Conservation (phyloP, 1,140 invertebrate species). For the Halyomorpha halys region DNA sequence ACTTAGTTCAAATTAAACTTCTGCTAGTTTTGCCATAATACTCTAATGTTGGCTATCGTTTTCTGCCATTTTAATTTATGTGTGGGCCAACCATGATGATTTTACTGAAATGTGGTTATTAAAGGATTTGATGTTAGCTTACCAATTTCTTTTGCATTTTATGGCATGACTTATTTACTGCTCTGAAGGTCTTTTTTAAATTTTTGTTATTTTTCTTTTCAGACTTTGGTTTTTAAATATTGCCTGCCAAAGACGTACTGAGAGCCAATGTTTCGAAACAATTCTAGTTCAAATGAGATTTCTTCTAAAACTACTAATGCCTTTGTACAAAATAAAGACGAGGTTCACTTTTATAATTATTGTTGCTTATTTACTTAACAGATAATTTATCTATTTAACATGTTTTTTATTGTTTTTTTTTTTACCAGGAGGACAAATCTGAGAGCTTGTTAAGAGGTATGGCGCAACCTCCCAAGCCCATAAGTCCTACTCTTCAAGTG, state of each 20-base stretch:
- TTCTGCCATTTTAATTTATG: too few species aligned
- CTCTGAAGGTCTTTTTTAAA: too few species aligned
- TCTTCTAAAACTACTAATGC: constrained; percentile 48
- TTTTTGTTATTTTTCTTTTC: constrained; percentile 22
- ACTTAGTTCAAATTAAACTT: too few species aligned
- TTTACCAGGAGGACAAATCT: constrained; percentile 42
- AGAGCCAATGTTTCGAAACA: constrained; percentile 49
- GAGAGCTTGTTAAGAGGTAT: constrained; percentile 41
- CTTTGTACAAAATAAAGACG: constrained; percentile 47
- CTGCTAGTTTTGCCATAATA: too few species aligned
- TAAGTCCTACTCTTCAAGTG: constrained; percentile 34
- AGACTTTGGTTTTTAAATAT: constrained; percentile 49
- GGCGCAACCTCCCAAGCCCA: constrained; percentile 35
- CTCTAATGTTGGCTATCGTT: too few species aligned
- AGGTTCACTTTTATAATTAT: neutral
- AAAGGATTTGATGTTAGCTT: too few species aligned
- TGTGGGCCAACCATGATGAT: too few species aligned
- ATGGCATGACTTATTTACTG: too few species aligned
- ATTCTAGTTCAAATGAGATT: constrained; percentile 51
- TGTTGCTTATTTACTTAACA: neutral
- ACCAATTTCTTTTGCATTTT: too few species aligned
- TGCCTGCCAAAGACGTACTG: constrained; percentile 51
- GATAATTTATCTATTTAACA: too few species aligned
- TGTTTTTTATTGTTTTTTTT: constrained; percentile 18
- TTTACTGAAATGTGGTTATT: too few species aligned